These are phyloP conservation scores for Cynocephalus volans DNA, from an alignment of 2,113 vertebrate species.

Conservation along the genomic window DNA sequence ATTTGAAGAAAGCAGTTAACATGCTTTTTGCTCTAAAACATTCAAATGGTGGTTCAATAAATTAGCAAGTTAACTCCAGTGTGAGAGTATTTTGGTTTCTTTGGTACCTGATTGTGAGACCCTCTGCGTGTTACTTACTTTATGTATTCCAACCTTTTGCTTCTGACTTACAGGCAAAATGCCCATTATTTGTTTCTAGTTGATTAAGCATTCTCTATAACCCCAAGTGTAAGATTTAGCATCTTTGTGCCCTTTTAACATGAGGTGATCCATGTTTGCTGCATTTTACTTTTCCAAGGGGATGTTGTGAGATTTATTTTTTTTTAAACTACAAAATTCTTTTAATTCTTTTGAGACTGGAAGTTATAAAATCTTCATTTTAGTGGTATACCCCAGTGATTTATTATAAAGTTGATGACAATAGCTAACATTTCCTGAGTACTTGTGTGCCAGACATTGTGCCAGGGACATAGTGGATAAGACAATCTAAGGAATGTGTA, in stretches of 20 bases:
- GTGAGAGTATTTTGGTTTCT: constrained; percentile 11
- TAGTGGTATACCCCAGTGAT: neutral
- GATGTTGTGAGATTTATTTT: neutral
- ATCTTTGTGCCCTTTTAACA: neutral
- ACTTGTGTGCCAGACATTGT: constrained; percentile 35
- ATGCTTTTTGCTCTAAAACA: neutral
- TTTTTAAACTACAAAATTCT: neutral
- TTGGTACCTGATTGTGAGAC: neutral
- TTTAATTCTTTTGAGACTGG: neutral
- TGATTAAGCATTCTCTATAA: neutral
- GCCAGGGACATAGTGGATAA: neutral
- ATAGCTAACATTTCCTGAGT: neutral
- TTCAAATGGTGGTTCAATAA: constrained; percentile 30
- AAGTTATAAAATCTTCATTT: neutral
- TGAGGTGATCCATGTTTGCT: neutral
- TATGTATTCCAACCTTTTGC: neutral
- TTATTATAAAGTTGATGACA: constrained; percentile 1
- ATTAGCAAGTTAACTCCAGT: constrained; percentile 7
- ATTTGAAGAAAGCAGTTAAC: constrained; percentile 36
- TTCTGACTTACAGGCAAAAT: neutral
- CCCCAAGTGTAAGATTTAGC: neutral
- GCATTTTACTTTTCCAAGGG: constrained; percentile 7
- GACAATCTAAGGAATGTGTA: neutral
- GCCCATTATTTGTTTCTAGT: neutral
- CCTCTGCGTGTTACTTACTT: neutral